Conservation (phyloP, 2,888 invertebrate species). For the Embidobia sp. region DNA sequence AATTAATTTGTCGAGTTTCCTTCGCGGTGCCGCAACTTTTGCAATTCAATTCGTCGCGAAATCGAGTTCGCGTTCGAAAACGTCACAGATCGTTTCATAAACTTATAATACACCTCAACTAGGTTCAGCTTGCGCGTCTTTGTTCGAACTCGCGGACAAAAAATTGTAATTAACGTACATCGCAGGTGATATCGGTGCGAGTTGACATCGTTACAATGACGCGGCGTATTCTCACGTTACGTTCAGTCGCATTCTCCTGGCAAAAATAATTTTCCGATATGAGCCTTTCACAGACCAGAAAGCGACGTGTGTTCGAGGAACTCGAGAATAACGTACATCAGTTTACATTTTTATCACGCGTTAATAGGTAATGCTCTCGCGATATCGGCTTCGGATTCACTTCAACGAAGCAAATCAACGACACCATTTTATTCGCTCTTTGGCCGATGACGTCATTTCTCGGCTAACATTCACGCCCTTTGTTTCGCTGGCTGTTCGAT, state of each 20-base stretch:
- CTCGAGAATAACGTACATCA: slow-evolving; percentile 25
- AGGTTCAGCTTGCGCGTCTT: too few relatives aligned
- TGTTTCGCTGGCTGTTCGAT: background rate
- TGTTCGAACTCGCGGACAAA: too few relatives aligned
- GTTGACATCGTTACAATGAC: slow-evolving; percentile 22
- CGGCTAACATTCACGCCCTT: background rate
- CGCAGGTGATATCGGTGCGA: slow-evolving; percentile 5
- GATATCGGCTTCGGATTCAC: slow-evolving; percentile 23
- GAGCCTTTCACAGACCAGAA: slow-evolving; percentile 35
- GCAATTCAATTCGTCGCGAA: too few relatives aligned
- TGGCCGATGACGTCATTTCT: slow-evolving; percentile 16
- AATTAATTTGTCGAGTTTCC: too few relatives aligned
- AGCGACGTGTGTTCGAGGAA: slow-evolving; percentile 42
- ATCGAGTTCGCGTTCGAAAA: too few relatives aligned
- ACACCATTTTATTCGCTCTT: slow-evolving; percentile 27
- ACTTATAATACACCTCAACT: too few relatives aligned
- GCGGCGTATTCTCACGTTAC: background rate
- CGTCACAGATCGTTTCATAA: too few relatives aligned
- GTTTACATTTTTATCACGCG: slow-evolving; percentile 50
- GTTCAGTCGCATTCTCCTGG: slow-evolving; percentile 9
- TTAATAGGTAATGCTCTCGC: slow-evolving; percentile 41
- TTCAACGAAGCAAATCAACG: slow-evolving; percentile 17
- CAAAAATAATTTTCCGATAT: slow-evolving; percentile 61
- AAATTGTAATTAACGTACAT: slow-evolving; percentile 27
- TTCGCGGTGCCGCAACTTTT: too few relatives aligned